Evolutionary conservation across 1,140 invertebrate genomes (phyloP), one percentile per base, ranked within the genome.

Genomic region (Pseudomyrmex gracilis): DNA sequence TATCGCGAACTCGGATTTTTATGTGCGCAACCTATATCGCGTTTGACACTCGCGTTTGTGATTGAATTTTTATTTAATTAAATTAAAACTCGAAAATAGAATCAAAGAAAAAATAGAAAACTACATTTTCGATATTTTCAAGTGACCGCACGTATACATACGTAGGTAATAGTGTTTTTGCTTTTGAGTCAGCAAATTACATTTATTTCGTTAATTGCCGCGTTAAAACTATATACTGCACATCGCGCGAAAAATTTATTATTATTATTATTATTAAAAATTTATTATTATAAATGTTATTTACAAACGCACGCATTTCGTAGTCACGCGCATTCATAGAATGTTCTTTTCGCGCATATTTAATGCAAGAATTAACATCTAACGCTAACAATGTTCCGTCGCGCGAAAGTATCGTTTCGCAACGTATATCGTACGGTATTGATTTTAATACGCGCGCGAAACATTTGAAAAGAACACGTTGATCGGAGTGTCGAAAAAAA

Each of bases 41-140:
- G 1, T 49, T 34, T 9, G 5, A 34, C 67, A 34, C 34, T 34
- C 34, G 34, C 12, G 76, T 58, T 80, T 57, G n/a, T 53, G 71
- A 71, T 71, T 71, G 71, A 58, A 80, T 80, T 80, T 80, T 49
- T 43, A 80, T 80, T 49, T 43, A 80, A 71, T 80, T 24, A 49
- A 71, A 58, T 17, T 20, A 58, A 60, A 17, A 7, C 34, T 34
- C 51, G 53, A 60, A 49, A 47, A 58, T 34, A 34, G 34, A 34
- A 34, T 0, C 34, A 34, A 57, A 24, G 8, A 74, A 57, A 24
- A 34, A 74, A 57, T 68, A 20, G 3, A 68, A 22, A 68, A 22
- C 34, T 67, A 55, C 51, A n/a, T 66, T 55, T 53, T 53, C 34
- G 34, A 34, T 34, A 34, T 34, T 34, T 34, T 4, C 34, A 34